Percentiles rank a stretch among this genome's conserved stretches.
phyloP scores from a whole-genome alignment of 2,113 vertebrate genomes.

The Hippocampus mohnikei region DNA sequence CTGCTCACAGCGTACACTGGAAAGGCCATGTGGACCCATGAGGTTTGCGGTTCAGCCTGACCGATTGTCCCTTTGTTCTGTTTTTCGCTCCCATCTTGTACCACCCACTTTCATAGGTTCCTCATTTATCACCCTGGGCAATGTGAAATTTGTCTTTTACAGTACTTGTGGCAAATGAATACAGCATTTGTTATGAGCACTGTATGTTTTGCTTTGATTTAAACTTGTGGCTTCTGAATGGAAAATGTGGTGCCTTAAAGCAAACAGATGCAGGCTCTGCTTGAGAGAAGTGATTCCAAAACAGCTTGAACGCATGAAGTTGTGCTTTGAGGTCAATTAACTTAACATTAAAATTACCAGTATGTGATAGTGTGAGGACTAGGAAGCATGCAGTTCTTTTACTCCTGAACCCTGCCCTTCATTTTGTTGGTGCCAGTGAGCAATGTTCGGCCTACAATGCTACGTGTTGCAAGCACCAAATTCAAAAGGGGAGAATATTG shows the following conservation, averaged over 20 bases:
- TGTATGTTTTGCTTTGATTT: conserved; percentile 29
- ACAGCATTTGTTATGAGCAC: background rate
- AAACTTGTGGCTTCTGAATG: conserved; percentile 32
- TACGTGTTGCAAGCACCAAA: conserved; percentile 24
- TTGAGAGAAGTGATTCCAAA: conserved; percentile 31
- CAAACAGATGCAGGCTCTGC: conserved; percentile 26
- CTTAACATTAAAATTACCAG: conserved; percentile 6
- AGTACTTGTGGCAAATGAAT: conserved; percentile 15
- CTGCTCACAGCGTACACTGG: conserved; percentile 41
- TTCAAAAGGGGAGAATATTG: too few species aligned
- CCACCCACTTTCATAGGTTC: conserved; percentile 43
- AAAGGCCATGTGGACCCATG: conserved; percentile 48
- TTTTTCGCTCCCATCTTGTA: conserved; percentile 42
- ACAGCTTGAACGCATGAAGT: conserved; percentile 25
- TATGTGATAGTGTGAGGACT: conserved; percentile 24
- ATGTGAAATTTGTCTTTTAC: conserved; percentile 23
- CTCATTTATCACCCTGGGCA: background rate
- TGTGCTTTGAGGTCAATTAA: conserved; percentile 43
- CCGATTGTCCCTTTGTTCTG: conserved; percentile 50
- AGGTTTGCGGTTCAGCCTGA: conserved; percentile 53
- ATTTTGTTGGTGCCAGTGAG: conserved; percentile 36
- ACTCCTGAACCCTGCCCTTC: conserved; percentile 65
- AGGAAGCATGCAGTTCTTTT: conserved; percentile 50
- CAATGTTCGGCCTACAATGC: conserved; percentile 51
- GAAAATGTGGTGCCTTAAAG: conserved; percentile 14